Evolutionary conservation across 1,140 invertebrate genomes (phyloP), one percentile per base, ranked within the genome.

Genomic region (Macrobrachium nipponense): DNA sequence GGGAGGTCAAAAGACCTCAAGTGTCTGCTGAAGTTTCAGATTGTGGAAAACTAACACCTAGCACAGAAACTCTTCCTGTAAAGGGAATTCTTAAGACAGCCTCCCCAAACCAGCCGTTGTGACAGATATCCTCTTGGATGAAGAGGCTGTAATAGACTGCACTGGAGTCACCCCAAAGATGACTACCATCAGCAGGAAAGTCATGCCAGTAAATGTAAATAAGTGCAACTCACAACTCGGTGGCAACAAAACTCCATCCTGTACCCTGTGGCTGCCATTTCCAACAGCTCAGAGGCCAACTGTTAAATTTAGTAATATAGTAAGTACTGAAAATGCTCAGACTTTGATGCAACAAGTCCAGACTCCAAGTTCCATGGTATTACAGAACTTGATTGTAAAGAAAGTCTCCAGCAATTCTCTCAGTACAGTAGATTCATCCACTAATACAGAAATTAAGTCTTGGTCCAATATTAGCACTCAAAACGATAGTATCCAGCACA

Each of bases 101-200:
- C n/a, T 73, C 51, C 62, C 51, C 17, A 73, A 78, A 59, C 44
- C 43, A 36, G 27, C n/a, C 62, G 23, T 36, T 79, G 59, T 59
- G 14, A 17, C 72, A n/a, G n/a, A 36, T 59, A 36, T 59, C 23
- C 12, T 18, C 14, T 20, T 70, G 14, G 58, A 77, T 11, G 87
- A 79, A 36, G 83, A 77, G 6, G 77, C 87, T 15, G 87, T 88
- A 7, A 88, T 88, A 17, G 87, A 88, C 73, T 88, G 87, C 27
- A 88, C 87, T 0, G 83, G 82, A 51, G 87, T 82, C 12, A 88
- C 82, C 10, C 87, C 87, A 0, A 72, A 60, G 27, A 88, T 88
- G 87, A 88, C 82, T 7, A 75, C 84, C 18, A 27, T 82, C 23
- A 82, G 72, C 18, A 80, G 70, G 14, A 23, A 18, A 51, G 17